A percentile compares a stretch with the other conserved stretches of the same genome.
Conservation (phyloP, 2,113 vertebrate species). For the Suricata suricatta region DNA sequence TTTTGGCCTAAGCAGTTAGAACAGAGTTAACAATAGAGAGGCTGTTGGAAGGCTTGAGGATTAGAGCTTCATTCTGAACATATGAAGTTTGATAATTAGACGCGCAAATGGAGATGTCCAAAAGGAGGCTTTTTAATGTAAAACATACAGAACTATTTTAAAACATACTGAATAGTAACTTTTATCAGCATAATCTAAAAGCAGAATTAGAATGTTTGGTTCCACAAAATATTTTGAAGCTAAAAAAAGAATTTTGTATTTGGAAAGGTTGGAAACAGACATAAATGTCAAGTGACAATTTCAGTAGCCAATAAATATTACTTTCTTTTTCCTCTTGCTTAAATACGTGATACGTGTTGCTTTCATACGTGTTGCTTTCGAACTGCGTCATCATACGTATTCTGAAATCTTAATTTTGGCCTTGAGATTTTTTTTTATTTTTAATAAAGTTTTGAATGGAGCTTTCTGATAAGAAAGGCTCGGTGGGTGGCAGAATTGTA, state of each 20-base stretch:
- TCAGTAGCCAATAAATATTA: neutral
- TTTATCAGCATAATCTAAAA: neutral
- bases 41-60: neutral
- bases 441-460: neutral
- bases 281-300: neutral
- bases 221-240: neutral
- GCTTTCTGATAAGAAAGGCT: neutral
- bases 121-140: neutral
- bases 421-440: neutral
- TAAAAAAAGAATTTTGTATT: neutral
- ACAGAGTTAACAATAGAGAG: neutral
- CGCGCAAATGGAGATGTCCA: neutral
- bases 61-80: neutral
- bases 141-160: neutral
- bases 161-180: neutral
- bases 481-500: neutral
- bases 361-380: slow-evolving; percentile 46
- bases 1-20: neutral
- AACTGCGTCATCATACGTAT: neutral
- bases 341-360: neutral
- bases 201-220: neutral
- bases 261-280: neutral
- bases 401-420: slow-evolving; percentile 40
- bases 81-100: neutral
- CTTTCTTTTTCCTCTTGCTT: neutral